Evolutionary conservation across 2,113 vertebrate species (phyloP), one percentile per base, ranked within the genome.

Genomic region (Coregonus clupeaformis): DNA sequence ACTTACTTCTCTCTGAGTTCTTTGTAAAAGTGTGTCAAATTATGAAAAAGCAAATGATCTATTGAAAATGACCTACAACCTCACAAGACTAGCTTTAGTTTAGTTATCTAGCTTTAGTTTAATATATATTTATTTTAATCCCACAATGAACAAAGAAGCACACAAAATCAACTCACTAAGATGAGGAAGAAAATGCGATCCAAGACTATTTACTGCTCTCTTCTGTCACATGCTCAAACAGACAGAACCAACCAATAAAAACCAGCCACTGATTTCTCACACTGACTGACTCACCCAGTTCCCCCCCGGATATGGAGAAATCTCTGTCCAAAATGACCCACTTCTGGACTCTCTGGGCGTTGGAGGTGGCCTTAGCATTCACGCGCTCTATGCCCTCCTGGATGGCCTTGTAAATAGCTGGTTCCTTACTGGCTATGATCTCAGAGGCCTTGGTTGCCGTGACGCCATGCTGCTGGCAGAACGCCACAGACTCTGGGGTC

Each of bases 331-430:
- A 67, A 20, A 94, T 49, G 29, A 86, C 74, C 87, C 90, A 94
- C 85, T 93, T 94, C 78, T 94, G 92, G 45, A 94, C 29, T 79
- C 75, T 92, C 84, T 93, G 92, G 30, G 92, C 92, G 7, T 91
- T 94, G 65, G 92, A 92, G 0, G 82, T 80, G 0, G 92, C 84
- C 49, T 47, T 90, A 60, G 84, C 79, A 25, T 94, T 94, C 69
- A 91, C 70, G 0, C 75, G 81, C 30, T 89, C 91, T 1, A 94
- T 0, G 3, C 90, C 92, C 13, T 92, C 84, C 81, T 93, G 90
- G 47, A 94, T 92, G 81, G 88, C 89, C 30, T 84, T 81, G 77
- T 93, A 92, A 70, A 94, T 72, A 0, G 86, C 87, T 1, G 89
- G 89, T 80, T 94, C 92, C 80, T 91, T 91, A 55, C 82, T 90